Base-by-base conservation (phyloP, 2,797 vertebrate species). In the Nyctalus aviator region DNA sequence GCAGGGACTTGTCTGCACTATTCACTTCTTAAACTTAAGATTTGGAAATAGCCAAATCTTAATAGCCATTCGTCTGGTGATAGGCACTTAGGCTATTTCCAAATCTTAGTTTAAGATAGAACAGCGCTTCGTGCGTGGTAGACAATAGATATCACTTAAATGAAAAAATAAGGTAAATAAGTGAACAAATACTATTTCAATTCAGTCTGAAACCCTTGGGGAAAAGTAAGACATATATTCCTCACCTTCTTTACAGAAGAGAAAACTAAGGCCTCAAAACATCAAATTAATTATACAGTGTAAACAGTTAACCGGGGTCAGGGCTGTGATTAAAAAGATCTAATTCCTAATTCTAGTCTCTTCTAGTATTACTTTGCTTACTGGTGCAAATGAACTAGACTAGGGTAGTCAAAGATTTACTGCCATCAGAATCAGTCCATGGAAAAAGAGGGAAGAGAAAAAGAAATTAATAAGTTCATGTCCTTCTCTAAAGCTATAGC, bases 181-280 rank as follows among this genome's bases (percentile, higher is more conserved):
- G 69, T 57, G 12, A 30, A 44, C 75, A 85, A 59, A n/a, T 78
- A 37, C 4, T 50, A 89, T 66, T 93, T 90, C 9, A 48, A 69
- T 77, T 81, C 35, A 50, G 20, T 21, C 32, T 84, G 66, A n/a
- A 64, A 88, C 85, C 4, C 2, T 5, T 50, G 21, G 18, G n/a
- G 14, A 84, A 82, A 78, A 72, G 13, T 14, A 20, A 91, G 9
- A n/a, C 21, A 76, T 46, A 2, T 10, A 30, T 68, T 85, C 93
- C 55, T 79, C 30, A 66, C 9, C 18, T 17, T 83, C 20, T 91
- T 69, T 59, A 44, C 5, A 78, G n/a, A 81, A 48, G 1, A 84
- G 59, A 77, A 93, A 93, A 87, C 11, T 9, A 62, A 92, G 25
- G 62, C 21, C 6, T 77, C 44, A 35, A 84, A 91, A 71, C 17